Percentiles rank a stretch among this genome's conserved stretches.
Evolutionary conservation across 2,113 vertebrate genomes (phyloP).

Genomic region (Dicaeum eximium): DNA sequence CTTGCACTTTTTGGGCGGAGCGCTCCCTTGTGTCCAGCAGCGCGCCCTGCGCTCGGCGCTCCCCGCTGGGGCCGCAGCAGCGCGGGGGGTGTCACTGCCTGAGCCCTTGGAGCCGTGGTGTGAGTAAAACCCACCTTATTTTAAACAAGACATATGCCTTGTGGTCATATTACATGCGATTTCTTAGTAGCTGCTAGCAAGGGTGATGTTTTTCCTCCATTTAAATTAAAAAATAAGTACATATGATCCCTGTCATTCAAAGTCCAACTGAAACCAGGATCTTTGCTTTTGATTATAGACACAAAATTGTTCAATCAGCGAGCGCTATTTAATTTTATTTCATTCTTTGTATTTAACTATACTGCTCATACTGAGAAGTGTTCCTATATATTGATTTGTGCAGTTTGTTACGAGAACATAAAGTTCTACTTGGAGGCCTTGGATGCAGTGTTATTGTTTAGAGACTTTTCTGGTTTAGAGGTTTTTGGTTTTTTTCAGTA

Average conservation of each 20-base stretch:
- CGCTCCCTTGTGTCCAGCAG: background rate
- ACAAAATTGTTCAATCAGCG: background rate
- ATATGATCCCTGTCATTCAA: background rate
- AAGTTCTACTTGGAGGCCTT: background rate
- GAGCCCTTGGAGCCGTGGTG: rapidly evolving
- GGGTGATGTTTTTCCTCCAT: background rate
- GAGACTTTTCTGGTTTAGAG: background rate
- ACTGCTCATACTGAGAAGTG: background rate
- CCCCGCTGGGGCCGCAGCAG: rapidly evolving
- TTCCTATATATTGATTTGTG: background rate
- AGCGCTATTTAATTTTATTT: background rate
- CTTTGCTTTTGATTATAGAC: background rate
- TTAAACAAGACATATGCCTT: background rate
- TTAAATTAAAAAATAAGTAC: background rate
- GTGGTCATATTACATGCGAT: background rate
- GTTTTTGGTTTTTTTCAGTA: background rate
- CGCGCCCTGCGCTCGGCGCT: background rate
- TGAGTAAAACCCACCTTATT: background rate
- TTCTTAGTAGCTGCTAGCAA: background rate
- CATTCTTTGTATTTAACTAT: background rate
- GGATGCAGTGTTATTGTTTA: background rate
- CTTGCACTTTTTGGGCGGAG: background rate
- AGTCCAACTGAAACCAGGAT: background rate
- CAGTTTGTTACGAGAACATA: background rate
- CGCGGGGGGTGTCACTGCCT: rapidly evolving